phyloP scores from a whole-genome alignment of 2,888 invertebrate species.

The Lycia hirtaria region DNA sequence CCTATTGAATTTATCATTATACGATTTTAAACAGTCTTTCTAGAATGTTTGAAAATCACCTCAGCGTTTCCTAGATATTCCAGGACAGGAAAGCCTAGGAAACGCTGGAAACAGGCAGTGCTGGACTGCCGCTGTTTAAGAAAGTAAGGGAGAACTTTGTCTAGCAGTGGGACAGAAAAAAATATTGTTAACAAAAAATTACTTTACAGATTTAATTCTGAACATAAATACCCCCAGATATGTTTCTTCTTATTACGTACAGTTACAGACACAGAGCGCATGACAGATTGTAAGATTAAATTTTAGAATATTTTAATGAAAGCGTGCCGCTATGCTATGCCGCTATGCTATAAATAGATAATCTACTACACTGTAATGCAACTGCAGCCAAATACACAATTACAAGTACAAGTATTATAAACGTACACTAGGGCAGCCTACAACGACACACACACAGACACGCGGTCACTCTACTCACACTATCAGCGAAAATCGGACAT shows the following conservation, averaged over 20 bases:
- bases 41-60: no score
- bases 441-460: slow-evolving; percentile 16
- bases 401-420: slow-evolving; percentile 13
- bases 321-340: background rate
- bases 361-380: slow-evolving; percentile 4
- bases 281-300: background rate
- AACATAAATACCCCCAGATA: background rate
- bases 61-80: no score
- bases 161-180: no score
- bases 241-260: background rate
- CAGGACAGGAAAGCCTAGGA: no score
- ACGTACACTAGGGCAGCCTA: slow-evolving; percentile 28
- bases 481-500: slow-evolving; percentile 14
- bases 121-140: no score
- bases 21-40: no score
- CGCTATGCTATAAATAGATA: slow-evolving; percentile 8
- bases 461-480: slow-evolving; percentile 21
- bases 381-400: slow-evolving; percentile 2
- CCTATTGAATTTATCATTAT: no score
- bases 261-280: background rate
- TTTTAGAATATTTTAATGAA: background rate
- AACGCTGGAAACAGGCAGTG: no score
- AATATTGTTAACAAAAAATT: no score
- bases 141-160: no score
- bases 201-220: background rate